Conservation (phyloP, 2,888 invertebrate genomes). For the Meghimatium bilineatum region DNA sequence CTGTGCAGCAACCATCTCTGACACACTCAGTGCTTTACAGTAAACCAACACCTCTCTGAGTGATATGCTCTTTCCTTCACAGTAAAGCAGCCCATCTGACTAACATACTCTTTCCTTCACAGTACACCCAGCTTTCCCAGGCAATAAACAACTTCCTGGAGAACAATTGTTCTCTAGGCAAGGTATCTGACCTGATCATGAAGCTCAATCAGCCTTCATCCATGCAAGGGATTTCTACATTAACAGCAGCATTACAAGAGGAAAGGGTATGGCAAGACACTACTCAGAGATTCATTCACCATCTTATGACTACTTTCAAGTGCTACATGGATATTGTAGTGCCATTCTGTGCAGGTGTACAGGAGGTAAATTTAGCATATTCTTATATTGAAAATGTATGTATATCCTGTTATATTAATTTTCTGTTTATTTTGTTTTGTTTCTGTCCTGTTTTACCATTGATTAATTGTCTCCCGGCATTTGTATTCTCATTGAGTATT, state of each 20-base stretch:
- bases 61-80: neutral
- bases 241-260: slow-evolving; percentile 58
- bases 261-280: slow-evolving; percentile 67
- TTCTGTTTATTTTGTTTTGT: neutral
- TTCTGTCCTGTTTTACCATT: neutral
- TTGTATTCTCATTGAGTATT: no score
- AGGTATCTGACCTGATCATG: slow-evolving; percentile 55
- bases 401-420: no score
- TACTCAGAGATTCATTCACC: slow-evolving; percentile 60
- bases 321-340: slow-evolving; percentile 88
- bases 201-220: slow-evolving; percentile 54
- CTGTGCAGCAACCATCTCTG: neutral
- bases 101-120: slow-evolving; percentile 26
- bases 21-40: neutral
- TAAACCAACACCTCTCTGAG: neutral
- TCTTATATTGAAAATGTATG: no score
- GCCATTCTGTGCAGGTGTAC: slow-evolving; percentile 82
- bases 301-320: slow-evolving; percentile 72
- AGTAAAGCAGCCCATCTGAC: neutral
- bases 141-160: slow-evolving; percentile 60
- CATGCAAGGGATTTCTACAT: neutral
- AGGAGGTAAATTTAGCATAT: slow-evolving; percentile 10
- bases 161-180: slow-evolving; percentile 56
- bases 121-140: slow-evolving; percentile 62
- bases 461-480: no score